Evolutionary conservation across 2,113 vertebrate genomes (phyloP).

Genomic region (Phainopepla nitens): DNA sequence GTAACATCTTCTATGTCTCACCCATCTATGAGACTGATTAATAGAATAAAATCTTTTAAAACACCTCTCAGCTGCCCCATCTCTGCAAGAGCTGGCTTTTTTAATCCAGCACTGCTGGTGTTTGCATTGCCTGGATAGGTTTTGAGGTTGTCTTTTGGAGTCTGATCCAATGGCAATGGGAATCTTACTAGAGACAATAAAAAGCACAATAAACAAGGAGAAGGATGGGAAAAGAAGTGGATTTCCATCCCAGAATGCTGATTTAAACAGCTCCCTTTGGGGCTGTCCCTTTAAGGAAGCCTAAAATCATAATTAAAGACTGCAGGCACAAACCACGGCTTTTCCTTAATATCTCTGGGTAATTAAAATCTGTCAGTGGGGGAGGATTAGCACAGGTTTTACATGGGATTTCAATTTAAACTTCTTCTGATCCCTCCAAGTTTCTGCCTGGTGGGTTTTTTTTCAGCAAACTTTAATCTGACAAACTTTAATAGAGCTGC

Average conservation of each 20-base stretch:
- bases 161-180: background rate
- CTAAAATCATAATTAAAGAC: background rate
- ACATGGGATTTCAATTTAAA: background rate
- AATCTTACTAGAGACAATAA: background rate
- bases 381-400: background rate
- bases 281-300: background rate
- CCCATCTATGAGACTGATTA: no score
- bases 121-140: background rate
- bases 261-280: background rate
- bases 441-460: background rate
- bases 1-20: no score
- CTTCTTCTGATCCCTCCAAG: background rate
- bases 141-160: background rate
- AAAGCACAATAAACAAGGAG: background rate
- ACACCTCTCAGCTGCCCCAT: no score
- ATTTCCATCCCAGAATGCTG: background rate
- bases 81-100: no score
- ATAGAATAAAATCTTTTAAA: no score
- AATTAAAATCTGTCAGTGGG: slow-evolving; percentile 12
- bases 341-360: background rate
- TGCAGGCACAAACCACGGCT: background rate
- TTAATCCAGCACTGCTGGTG: no score
- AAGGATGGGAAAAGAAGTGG: background rate
- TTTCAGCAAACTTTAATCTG: background rate
- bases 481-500: background rate